Conservation (phyloP, 2,797 vertebrate genomes). For the Onychomys arenicola region DNA sequence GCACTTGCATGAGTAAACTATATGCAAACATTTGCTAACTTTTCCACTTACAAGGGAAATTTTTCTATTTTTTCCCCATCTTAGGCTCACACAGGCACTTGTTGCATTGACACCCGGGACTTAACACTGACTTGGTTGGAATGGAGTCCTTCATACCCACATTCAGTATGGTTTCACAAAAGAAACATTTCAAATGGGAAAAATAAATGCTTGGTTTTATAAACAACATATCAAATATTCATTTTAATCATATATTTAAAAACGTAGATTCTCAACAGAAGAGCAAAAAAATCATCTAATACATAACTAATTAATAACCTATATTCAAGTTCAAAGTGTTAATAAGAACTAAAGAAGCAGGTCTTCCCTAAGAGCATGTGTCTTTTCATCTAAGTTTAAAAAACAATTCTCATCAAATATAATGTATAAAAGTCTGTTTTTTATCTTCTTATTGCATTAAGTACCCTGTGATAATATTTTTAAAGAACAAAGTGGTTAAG, state of each 20-base stretch:
- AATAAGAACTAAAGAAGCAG: constrained; percentile 61
- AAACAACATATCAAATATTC: neutral
- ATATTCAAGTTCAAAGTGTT: constrained; percentile 28
- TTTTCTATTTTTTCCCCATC: neutral
- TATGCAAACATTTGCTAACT: neutral
- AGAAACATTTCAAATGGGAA: constrained; percentile 34
- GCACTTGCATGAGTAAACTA: neutral
- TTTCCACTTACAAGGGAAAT: neutral
- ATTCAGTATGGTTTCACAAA: neutral
- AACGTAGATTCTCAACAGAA: constrained; percentile 6
- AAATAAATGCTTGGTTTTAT: constrained; percentile 9
- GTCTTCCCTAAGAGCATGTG: constrained; percentile 37
- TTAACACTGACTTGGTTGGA: constrained; percentile 6
- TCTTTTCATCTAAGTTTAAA: constrained; percentile 70
- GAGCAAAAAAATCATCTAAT: constrained; percentile 40
- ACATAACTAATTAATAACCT: neutral
- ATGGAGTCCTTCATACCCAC: constrained; percentile 1
- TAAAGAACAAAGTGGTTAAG: constrained; percentile 80
- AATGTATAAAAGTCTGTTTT: constrained; percentile 82
- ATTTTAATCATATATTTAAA: constrained; percentile 25
- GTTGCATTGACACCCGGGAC: neutral
- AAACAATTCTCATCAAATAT: constrained; percentile 82
- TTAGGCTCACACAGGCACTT: neutral
- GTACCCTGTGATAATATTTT: constrained; percentile 84
- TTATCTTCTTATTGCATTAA: constrained; percentile 86